Conservation (phyloP, 2,797 vertebrate genomes). For the Anolis apletophallus region DNA sequence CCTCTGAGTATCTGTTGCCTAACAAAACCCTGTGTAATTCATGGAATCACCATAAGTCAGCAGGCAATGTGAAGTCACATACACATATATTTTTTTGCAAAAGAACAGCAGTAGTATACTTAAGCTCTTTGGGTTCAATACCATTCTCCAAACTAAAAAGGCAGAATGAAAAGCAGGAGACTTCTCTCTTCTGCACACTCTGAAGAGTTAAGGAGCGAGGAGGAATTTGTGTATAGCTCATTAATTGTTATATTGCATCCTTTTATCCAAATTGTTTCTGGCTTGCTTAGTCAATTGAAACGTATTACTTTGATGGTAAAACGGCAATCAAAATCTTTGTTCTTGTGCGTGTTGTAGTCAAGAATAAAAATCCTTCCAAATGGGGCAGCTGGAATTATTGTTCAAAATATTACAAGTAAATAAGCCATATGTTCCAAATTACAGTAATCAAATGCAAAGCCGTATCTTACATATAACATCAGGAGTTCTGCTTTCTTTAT, state of each 20-base stretch:
- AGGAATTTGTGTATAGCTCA: conserved; percentile 72
- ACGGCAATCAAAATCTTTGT: conserved; percentile 73
- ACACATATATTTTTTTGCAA: not conserved
- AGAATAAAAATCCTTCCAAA: conserved; percentile 69
- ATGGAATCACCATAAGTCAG: too few relatives aligned
- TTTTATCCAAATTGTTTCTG: conserved; percentile 78
- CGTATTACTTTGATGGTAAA: conserved; percentile 78
- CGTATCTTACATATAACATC: conserved; percentile 26
- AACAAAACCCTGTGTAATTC: too few relatives aligned
- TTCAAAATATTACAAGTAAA: conserved; percentile 67
- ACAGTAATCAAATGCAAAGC: conserved; percentile 53
- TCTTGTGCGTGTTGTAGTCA: conserved; percentile 70
- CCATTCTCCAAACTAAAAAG: conserved; percentile 42
- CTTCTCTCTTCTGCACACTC: conserved; percentile 28
- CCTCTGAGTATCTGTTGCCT: too few relatives aligned
- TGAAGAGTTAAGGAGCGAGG: conserved; percentile 74
- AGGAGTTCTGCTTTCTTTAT: conserved; percentile 40
- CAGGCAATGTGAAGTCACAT: too few relatives aligned
- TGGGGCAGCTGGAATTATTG: conserved; percentile 63
- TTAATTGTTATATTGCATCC: conserved; percentile 76
- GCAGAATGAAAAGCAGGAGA: conserved; percentile 34
- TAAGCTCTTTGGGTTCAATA: not conserved
- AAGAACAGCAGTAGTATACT: conserved; percentile 33
- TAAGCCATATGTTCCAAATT: conserved; percentile 66
- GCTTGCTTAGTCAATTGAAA: conserved; percentile 77